Base-by-base conservation (phyloP, 2,888 invertebrate species). In the Priapulus caudatus region DNA sequence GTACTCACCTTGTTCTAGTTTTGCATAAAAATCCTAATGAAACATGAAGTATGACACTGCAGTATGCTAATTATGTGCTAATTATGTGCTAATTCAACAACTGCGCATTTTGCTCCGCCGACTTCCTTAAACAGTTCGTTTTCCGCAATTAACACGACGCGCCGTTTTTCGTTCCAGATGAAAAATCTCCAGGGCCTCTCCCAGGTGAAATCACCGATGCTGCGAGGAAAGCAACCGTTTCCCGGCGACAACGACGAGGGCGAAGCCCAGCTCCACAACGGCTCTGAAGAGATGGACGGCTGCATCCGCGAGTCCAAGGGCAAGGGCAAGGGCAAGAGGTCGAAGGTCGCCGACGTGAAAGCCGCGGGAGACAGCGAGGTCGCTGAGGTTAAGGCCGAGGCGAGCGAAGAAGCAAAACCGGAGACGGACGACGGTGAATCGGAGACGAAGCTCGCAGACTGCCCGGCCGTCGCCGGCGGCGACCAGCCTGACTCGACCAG, bases 331-430 rank as follows among this genome's bases (percentile, higher is more conserved):
- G 50, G 22, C 50, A 46, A 48, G 46, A 51, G 21, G 18, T 52
- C 53, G 16, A 23, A 23, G 45, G 44, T 16, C 10, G 20, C 20
- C 5, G 55, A 54, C 21, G 43, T 43, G 15, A 10, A 49, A 45
- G 3, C 43, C 23, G 20, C 49, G 43, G 23, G 49, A 49, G 22
- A 49, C 49, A 18, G 49, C 49, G 2, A 49, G 43, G 24, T 43
- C 49, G 43, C 20, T 45, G 23, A 44, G 43, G 43, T 44, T 20
- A n/a, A 48, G 48, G 47, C 16, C 20, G 44, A 5, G 47, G 45
- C n/a, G 47, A 43, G n/a, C n/a, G 54, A 54, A n/a, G 43, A 43
- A 1, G 23, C 23, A 4, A 23, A 23, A 20, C 10, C 21, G n/a
- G 10, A 4, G 19, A 23, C 15, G n/a, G 52, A n/a, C 33, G 43